Percentiles rank a stretch among this genome's conserved stretches.
These are phyloP conservation scores for Brenthis hecate DNA, from an alignment of 2,888 invertebrate species.

Conservation along the genomic window DNA sequence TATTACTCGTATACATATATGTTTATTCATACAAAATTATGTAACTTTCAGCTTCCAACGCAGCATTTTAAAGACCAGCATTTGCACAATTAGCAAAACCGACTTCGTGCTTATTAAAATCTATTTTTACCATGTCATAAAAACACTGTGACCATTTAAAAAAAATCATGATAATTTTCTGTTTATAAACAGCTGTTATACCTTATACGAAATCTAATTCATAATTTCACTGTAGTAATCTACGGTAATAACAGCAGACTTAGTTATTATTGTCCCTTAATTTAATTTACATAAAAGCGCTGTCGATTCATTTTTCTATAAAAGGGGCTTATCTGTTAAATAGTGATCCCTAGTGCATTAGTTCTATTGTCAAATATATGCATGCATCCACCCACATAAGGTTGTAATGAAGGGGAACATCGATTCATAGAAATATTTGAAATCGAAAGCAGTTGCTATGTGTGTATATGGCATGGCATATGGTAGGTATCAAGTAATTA, in stretches of 20 bases:
- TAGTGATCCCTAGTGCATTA: slow-evolving; percentile 70
- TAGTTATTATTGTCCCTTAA: slow-evolving; percentile 57
- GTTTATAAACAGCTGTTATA: slow-evolving; percentile 52
- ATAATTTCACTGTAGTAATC: slow-evolving; percentile 54
- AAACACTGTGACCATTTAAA: too few relatives aligned
- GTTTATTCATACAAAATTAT: too few relatives aligned
- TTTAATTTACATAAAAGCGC: slow-evolving; percentile 78
- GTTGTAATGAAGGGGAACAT: slow-evolving; percentile 36
- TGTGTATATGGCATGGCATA: slow-evolving; percentile 1
- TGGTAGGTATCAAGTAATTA: neutral
- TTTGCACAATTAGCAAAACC: too few relatives aligned
- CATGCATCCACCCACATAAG: slow-evolving; percentile 43
- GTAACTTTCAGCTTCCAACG: too few relatives aligned
- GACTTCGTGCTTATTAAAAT: too few relatives aligned
- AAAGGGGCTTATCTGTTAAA: slow-evolving; percentile 75
- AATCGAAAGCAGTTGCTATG: slow-evolving; percentile 17
- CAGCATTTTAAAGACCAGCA: too few relatives aligned
- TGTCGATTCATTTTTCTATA: slow-evolving; percentile 75
- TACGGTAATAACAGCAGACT: slow-evolving; percentile 53
- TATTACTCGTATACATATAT: too few relatives aligned
- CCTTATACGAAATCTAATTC: slow-evolving; percentile 52
- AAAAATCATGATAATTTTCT: neutral
- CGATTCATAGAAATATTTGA: slow-evolving; percentile 27
- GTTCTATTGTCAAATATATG: slow-evolving; percentile 53
- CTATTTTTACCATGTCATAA: too few relatives aligned